These are phyloP conservation scores for Phrynocephalus guinanensis DNA, from an alignment of 2,797 vertebrate genomes.

Conservation along the genomic window DNA sequence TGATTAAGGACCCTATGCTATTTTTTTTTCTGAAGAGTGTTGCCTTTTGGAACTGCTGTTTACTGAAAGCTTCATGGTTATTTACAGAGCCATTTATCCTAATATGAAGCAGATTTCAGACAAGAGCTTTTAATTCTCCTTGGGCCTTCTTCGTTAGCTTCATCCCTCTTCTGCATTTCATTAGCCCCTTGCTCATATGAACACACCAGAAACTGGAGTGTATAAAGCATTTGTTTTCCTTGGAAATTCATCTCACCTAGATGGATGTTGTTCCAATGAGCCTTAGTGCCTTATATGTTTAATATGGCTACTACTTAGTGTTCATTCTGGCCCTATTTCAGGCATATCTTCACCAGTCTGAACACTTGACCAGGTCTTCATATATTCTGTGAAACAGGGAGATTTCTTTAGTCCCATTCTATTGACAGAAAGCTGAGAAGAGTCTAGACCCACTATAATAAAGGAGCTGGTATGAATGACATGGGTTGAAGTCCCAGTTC, in stretches of 20 bases:
- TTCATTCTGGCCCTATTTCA: background rate
- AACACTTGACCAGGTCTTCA: background rate
- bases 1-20: background rate
- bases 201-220: background rate
- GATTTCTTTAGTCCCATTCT: background rate
- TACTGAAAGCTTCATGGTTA: background rate
- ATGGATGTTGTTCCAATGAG: background rate
- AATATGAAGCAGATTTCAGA: slow-evolving; percentile 5
- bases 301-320: background rate
- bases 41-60: background rate
- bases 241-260: background rate
- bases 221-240: background rate
- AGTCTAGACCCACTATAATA: background rate
- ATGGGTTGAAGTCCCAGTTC: background rate
- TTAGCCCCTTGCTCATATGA: slow-evolving; percentile 8
- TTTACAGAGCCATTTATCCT: slow-evolving; percentile 10
- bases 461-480: background rate
- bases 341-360: background rate
- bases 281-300: background rate
- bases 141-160: background rate
- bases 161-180: background rate
- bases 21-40: background rate
- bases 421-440: background rate
- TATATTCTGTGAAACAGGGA: background rate
- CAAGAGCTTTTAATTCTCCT: background rate